Evolutionary conservation across 2,113 vertebrate genomes (phyloP).

Genomic region (Vulpes vulpes): DNA sequence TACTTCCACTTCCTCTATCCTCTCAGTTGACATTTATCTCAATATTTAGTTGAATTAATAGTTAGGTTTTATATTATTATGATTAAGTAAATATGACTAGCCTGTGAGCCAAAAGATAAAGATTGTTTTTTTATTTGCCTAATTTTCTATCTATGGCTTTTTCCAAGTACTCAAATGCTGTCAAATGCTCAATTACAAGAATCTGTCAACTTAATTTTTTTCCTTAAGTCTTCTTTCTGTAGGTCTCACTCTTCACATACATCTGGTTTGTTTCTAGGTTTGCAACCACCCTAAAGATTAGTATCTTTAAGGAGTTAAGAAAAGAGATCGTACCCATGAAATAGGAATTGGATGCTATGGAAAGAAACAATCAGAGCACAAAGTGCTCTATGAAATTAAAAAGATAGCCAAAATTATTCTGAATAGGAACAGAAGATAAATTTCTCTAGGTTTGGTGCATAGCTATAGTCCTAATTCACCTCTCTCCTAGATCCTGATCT

Average conservation of each 20-base stretch:
- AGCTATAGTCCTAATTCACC: neutral
- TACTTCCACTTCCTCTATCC: constrained; percentile 1
- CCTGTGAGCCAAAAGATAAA: neutral
- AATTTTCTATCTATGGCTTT: constrained; percentile 4
- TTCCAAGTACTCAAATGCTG: neutral
- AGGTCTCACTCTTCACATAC: neutral
- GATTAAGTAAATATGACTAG: constrained; percentile 1
- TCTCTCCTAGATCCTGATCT: neutral
- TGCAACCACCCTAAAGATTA: neutral
- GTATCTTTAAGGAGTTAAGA: constrained; percentile 23
- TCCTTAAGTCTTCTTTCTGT: neutral
- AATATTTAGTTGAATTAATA: constrained; percentile 1
- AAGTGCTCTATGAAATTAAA: neutral
- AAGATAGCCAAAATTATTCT: neutral
- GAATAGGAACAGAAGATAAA: constrained; percentile 21
- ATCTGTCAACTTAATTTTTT: neutral
- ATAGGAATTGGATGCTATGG: neutral
- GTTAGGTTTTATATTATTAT: constrained; percentile 2
- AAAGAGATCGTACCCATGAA: neutral
- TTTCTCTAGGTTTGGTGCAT: neutral
- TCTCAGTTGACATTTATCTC: constrained; percentile 13
- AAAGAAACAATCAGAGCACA: constrained; percentile 7
- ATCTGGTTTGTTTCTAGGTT: constrained; percentile 11
- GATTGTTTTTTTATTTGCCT: neutral
- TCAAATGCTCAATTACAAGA: neutral